Conservation (phyloP, 2,113 vertebrate genomes). For the Neolamprologus devosi region DNA sequence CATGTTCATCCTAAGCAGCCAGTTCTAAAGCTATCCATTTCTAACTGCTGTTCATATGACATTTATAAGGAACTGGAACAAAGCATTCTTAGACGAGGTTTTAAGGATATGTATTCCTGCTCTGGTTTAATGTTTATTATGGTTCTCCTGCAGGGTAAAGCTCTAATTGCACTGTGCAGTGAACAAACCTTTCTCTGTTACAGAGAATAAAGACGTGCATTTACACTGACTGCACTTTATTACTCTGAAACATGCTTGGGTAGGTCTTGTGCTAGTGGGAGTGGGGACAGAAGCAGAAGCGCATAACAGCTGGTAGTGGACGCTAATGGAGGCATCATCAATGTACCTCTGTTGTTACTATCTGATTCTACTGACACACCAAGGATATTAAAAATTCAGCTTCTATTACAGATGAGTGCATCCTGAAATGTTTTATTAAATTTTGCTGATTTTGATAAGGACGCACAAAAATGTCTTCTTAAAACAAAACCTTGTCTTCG, state of each 20-base stretch:
- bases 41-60: background rate
- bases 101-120: background rate
- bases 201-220: constrained; percentile 25
- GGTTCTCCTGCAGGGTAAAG: background rate
- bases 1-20: background rate
- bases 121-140: background rate
- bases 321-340: background rate
- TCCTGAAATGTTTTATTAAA: background rate
- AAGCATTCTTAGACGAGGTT: background rate
- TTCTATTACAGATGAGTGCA: background rate
- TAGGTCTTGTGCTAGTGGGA: background rate
- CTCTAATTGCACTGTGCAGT: background rate
- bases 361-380: constrained; percentile 7
- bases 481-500: background rate
- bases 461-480: background rate
- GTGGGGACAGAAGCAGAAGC: constrained; percentile 11
- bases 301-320: background rate
- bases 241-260: background rate
- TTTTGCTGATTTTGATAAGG: background rate
- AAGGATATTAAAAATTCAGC: background rate
- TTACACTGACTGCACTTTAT: constrained; percentile 3
- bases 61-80: background rate
- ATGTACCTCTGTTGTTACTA: background rate
- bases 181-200: constrained; percentile 35
- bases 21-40: background rate